Conservation (phyloP, 2,797 vertebrate species). For the Tinamus major region DNA sequence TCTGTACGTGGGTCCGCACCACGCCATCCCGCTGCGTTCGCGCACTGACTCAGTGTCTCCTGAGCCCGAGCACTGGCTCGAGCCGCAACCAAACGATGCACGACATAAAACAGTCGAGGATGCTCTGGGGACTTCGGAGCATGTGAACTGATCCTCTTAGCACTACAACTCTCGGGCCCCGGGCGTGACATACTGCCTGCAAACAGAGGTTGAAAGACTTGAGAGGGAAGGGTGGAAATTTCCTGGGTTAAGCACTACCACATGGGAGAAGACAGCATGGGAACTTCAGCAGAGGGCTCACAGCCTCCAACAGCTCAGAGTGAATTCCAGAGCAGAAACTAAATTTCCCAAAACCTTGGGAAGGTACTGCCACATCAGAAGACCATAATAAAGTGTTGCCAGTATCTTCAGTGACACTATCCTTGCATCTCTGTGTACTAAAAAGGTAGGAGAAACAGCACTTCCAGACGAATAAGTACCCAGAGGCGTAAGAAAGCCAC, state of each 20-base stretch:
- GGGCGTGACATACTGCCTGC: neutral
- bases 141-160: neutral
- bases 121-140: neutral
- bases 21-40: rapidly evolving
- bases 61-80: neutral
- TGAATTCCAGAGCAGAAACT: neutral
- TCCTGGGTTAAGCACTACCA: neutral
- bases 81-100: neutral
- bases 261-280: neutral
- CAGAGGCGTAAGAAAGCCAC: neutral
- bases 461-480: neutral
- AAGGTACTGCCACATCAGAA: neutral
- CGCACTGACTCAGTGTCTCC: neutral
- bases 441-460: neutral
- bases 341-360: neutral
- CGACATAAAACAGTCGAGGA: neutral
- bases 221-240: neutral
- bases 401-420: neutral
- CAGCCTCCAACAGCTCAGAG: neutral
- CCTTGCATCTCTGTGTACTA: neutral
- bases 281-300: neutral
- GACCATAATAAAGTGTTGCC: neutral
- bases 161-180: neutral
- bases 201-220: neutral
- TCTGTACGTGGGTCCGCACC: too few relatives aligned